Percentiles rank a stretch among this genome's conserved stretches.
Evolutionary conservation across 2,113 vertebrate genomes (phyloP).

Genomic region (Setophaga coronata): DNA sequence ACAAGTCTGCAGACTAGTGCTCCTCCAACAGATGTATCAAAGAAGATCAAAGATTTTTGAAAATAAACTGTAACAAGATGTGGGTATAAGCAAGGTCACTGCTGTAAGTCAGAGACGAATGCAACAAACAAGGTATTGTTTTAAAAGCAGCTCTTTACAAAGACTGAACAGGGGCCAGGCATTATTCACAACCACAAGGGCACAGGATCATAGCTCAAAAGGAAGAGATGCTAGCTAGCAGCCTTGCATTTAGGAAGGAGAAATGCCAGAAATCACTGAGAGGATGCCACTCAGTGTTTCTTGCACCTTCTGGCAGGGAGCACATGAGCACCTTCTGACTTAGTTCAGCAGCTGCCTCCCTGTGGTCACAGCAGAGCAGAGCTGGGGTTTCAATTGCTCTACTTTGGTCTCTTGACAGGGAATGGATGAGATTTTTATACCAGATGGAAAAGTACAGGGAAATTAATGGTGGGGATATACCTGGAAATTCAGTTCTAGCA

Average conservation of each 20-base stretch:
- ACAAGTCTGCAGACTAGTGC: neutral
- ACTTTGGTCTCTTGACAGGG: neutral
- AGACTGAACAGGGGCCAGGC: neutral
- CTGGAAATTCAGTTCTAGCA: neutral
- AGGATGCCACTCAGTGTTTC: neutral
- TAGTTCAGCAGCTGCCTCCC: neutral
- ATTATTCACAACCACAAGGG: neutral
- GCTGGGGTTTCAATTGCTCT: neutral
- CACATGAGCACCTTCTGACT: neutral
- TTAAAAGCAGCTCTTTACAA: neutral
- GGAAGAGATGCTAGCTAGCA: neutral
- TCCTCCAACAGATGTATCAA: neutral
- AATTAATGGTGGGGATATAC: neutral
- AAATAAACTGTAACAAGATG: neutral
- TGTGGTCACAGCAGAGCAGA: neutral
- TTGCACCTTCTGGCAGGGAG: fast-evolving
- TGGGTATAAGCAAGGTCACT: neutral
- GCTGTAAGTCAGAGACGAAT: neutral
- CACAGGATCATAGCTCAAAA: neutral
- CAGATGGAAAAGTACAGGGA: neutral
- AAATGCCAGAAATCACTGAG: neutral
- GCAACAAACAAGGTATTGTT: neutral
- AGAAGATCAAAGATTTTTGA: neutral
- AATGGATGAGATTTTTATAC: neutral
- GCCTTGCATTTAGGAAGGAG: neutral